A percentile compares a stretch with the other conserved stretches of the same genome.
Conservation (phyloP, 2,888 invertebrate genomes). For the Hybos culiciformis region DNA sequence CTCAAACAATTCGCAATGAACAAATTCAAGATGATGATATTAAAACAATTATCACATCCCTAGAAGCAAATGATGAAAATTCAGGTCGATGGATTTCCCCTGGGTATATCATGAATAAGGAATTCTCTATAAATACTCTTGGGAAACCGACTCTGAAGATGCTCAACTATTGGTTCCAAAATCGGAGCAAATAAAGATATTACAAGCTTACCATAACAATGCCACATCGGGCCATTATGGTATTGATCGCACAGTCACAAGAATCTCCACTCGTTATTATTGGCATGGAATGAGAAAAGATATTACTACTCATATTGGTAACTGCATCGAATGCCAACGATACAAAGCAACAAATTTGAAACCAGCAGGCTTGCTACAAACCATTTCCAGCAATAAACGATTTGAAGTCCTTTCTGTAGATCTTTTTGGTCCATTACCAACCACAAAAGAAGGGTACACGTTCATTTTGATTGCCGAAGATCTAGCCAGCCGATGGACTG, state of each 20-base stretch:
- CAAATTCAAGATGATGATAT: neutral
- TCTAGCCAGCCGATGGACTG: slow-evolving; percentile 14
- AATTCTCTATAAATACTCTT: slow-evolving; percentile 10
- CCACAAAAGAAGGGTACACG: neutral
- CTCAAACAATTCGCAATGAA: neutral
- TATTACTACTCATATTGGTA: slow-evolving; percentile 8
- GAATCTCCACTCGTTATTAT: slow-evolving; percentile 11
- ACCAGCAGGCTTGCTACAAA: slow-evolving; percentile 11
- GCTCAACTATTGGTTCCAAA: slow-evolving; percentile 10
- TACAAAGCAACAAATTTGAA: slow-evolving; percentile 14
- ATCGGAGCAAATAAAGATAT: neutral
- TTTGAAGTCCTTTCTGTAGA: slow-evolving; percentile 4
- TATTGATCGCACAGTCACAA: slow-evolving; percentile 9
- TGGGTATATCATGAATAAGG: slow-evolving; percentile 5
- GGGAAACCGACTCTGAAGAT: slow-evolving; percentile 8
- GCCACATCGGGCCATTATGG: neutral
- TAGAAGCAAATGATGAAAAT: slow-evolving; percentile 3
- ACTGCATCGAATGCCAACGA: slow-evolving; percentile 13
- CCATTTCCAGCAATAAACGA: slow-evolving; percentile 5
- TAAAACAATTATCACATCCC: neutral
- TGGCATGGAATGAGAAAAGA: slow-evolving; percentile 14
- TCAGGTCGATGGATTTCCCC: neutral
- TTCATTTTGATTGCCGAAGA: slow-evolving; percentile 20
- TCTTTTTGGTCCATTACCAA: slow-evolving; percentile 14
- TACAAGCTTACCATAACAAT: neutral